These are phyloP conservation scores for Quiscalus mexicanus DNA, from an alignment of 2,113 vertebrate species.

Conservation along the genomic window DNA sequence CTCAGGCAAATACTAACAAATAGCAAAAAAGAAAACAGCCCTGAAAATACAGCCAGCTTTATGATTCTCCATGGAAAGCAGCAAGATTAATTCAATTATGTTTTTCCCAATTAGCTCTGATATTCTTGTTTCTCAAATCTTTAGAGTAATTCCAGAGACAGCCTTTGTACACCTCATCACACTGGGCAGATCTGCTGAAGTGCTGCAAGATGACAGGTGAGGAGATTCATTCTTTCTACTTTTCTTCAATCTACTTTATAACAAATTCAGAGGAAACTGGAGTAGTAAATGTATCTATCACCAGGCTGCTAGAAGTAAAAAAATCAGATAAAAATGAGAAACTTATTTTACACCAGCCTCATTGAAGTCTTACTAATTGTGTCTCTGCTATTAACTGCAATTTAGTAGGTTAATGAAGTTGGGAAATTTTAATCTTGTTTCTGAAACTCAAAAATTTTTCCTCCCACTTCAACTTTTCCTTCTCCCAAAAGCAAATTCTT, in stretches of 20 bases:
- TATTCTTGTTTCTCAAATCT: background rate
- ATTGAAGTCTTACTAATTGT: background rate
- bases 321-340: background rate
- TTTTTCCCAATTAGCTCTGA: background rate
- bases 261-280: background rate
- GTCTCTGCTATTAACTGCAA: background rate
- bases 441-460: background rate
- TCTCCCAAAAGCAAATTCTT: background rate
- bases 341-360: background rate
- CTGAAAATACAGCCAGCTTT: background rate
- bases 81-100: background rate
- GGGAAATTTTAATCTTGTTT: background rate
- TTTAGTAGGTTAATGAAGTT: background rate
- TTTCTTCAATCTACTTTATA: background rate
- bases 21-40: background rate
- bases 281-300: background rate
- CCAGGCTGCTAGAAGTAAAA: background rate
- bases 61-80: background rate
- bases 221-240: background rate
- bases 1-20: background rate
- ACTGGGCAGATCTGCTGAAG: background rate
- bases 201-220: background rate
- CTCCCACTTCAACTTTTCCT: background rate
- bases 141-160: background rate
- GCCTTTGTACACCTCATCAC: background rate